Conservation (phyloP, 64 coral and sea anemone species). For the Dendronephthya gigantea region DNA sequence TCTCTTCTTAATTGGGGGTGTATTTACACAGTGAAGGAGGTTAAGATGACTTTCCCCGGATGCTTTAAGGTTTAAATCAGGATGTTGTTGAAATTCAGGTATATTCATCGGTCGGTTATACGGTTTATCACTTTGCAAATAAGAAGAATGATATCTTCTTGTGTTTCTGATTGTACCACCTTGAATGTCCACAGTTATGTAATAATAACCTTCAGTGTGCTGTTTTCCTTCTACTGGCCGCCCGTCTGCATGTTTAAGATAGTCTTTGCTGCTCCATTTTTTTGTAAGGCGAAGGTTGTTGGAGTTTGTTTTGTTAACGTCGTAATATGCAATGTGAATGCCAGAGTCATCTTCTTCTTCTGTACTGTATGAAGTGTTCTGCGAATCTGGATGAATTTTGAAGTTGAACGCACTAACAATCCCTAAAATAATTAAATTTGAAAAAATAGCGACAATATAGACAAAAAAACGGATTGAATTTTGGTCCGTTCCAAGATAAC, state of each 20-base stretch:
- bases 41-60: not conserved
- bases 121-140: not conserved
- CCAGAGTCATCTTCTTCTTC: slow-evolving; percentile 81
- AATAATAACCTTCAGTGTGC: not conserved
- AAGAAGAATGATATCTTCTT: not conserved
- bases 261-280: slow-evolving; percentile 65
- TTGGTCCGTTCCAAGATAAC: too few species aligned
- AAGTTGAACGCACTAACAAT: slow-evolving; percentile 61
- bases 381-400: slow-evolving; percentile 15
- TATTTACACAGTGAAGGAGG: not conserved
- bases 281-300: slow-evolving; percentile 35
- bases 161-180: not conserved
- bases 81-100: not conserved
- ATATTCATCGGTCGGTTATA: not conserved
- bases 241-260: slow-evolving; percentile 51
- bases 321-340: slow-evolving; percentile 48
- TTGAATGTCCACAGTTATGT: not conserved
- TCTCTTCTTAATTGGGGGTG: not conserved
- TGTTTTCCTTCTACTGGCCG: slow-evolving; percentile 42
- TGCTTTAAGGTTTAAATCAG: not conserved
- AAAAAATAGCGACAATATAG: too few species aligned
- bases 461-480: too few species aligned
- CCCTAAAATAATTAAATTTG: slow-evolving; percentile 20
- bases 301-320: slow-evolving; percentile 16
- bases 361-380: not conserved